These are phyloP conservation scores for Poecilus cupreus DNA, from an alignment of 2,888 invertebrate species.

Conservation along the genomic window DNA sequence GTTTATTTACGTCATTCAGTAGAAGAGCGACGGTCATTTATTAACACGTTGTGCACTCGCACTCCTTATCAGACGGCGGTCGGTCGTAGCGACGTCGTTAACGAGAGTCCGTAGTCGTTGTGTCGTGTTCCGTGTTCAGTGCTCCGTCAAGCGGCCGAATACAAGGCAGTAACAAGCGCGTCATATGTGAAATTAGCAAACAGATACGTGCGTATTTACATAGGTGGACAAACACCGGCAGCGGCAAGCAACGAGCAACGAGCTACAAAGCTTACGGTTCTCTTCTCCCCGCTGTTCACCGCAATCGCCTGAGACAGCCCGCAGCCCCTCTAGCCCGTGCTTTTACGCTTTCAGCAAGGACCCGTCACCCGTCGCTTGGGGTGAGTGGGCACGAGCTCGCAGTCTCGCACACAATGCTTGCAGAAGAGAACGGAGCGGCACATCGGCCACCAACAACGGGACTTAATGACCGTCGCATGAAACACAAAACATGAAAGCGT, in stretches of 20 bases:
- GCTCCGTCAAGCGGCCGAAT: too few relatives aligned
- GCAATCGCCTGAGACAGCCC: background rate
- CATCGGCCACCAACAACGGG: constrained; percentile 63
- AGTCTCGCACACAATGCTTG: constrained; percentile 4
- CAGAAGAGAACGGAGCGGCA: constrained; percentile 42
- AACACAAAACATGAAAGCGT: constrained; percentile 66
- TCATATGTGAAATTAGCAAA: constrained; percentile 43
- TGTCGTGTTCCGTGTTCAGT: background rate
- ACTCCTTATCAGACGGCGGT: constrained; percentile 15
- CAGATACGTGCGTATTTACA: constrained; percentile 44
- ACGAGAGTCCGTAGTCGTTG: background rate
- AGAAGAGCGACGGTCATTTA: constrained; percentile 26
- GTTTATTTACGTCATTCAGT: constrained; percentile 39
- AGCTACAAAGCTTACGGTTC: constrained; percentile 8
- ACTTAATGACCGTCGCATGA: constrained; percentile 66
- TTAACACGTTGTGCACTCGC: constrained; percentile 12
- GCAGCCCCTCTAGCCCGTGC: background rate
- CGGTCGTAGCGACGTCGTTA: background rate
- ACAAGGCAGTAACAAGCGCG: constrained; percentile 23
- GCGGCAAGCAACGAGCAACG: too few relatives aligned
- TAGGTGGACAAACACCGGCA: constrained; percentile 28
- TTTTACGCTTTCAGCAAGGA: constrained; percentile 14
- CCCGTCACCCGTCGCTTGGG: too few relatives aligned
- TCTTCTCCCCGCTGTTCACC: background rate
- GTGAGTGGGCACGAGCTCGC: background rate